Conservation (phyloP, 1,140 invertebrate species). For the Antheraea pernyi region DNA sequence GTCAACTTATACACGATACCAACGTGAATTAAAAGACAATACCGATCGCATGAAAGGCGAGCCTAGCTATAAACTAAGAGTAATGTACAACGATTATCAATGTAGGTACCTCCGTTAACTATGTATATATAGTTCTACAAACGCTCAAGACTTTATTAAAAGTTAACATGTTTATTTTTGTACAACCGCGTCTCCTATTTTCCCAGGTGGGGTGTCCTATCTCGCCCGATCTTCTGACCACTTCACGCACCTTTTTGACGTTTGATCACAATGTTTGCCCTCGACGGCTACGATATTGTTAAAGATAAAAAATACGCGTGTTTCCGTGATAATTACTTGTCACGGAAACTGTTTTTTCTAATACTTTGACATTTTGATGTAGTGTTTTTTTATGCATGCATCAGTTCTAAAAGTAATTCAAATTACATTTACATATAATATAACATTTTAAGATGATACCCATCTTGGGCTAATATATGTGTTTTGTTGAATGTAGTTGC, state of each 20-base stretch:
- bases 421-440: too few species aligned
- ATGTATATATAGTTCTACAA: neutral
- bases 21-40: too few species aligned
- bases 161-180: constrained; percentile 1
- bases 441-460: too few species aligned
- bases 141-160: neutral
- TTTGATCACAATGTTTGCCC: constrained; percentile 26
- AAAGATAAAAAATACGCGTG: constrained; percentile 1
- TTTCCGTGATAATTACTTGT: constrained; percentile 4
- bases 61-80: too few species aligned
- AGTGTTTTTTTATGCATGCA: neutral
- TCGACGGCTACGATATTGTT: neutral
- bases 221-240: constrained; percentile 30
- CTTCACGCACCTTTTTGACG: constrained; percentile 53
- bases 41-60: too few species aligned
- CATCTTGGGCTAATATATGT: too few species aligned
- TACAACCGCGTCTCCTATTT: neutral
- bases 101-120: too few species aligned
- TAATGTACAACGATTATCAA: too few species aligned
- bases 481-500: too few species aligned
- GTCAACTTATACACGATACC: too few species aligned
- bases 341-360: constrained; percentile 3
- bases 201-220: constrained; percentile 27
- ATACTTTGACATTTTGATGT: constrained; percentile 3
- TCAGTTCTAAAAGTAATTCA: too few species aligned